Base-by-base conservation (phyloP, 2,113 vertebrate species). In the Heterochromis multidens region DNA sequence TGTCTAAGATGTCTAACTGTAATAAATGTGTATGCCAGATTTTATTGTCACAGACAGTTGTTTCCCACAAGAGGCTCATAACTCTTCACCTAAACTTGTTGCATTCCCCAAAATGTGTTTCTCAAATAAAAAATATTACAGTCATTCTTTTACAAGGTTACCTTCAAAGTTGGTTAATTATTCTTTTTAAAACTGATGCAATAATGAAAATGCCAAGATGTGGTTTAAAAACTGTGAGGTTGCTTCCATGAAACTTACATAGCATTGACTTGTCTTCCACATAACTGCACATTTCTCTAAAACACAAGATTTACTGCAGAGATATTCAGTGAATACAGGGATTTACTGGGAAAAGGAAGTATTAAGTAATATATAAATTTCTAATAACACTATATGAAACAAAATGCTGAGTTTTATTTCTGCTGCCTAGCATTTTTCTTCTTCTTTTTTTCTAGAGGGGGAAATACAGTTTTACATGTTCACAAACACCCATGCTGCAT, bases 141-240 rank as follows among this genome's bases (percentile, higher is more conserved):
- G 25, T 49, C 17, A 21, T 31, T 52, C 3, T 2, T 72, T 72
- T 52, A 70, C 46, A 70, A 46, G 40, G 1, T 0, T 19, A 46
- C 46, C 23, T 1, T 13, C 12, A 43, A 13, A 13, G 46, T 49
- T 49, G 46, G 46, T 49, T 49, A 17, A 49, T 49, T 14, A 2
- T 17, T 17, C 25, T 12, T 65, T 72, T 72, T 29, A 72, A 23
- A 72, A 52, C 43, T 52, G 0, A 21, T 52, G 6, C 67, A 52
- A 31, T 52, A 52, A 74, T 74, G 6, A 27, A 72, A 52, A 31
- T 29, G 19, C 40, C 46, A 19, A 1, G 0, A 70, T 49, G 25
- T 49, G 0, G 11, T 21, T 49, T 29, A 72, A 49, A 25, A 29
- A 5, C 40, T n/a, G 27, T n/a, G 17, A 1, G 3, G 5, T 0